These are phyloP conservation scores for Thunnus albacares DNA, from an alignment of 2,797 vertebrate species.

Conservation along the genomic window DNA sequence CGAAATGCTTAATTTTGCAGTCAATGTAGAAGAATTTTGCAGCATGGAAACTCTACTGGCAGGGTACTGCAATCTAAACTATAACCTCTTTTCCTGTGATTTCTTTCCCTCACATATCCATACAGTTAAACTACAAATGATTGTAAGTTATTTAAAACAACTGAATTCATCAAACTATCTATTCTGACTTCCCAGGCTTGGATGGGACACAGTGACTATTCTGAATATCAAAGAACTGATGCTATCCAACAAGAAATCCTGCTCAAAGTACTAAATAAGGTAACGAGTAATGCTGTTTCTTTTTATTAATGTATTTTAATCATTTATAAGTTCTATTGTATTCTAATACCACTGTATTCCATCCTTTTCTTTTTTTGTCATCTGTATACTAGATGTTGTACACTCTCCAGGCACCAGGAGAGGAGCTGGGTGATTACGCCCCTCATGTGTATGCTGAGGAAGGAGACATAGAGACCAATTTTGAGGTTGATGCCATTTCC, in stretches of 20 bases:
- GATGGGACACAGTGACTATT: not conserved
- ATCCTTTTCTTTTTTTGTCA: not conserved
- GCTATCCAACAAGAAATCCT: not conserved
- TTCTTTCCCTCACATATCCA: not conserved
- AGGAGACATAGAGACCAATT: slow-evolving; percentile 23
- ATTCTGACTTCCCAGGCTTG: slow-evolving; percentile 14
- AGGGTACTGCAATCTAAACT: slow-evolving; percentile 13
- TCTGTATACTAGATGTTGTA: slow-evolving; percentile 50
- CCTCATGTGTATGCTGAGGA: slow-evolving; percentile 74
- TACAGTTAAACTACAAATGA: not conserved
- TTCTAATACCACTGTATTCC: not conserved
- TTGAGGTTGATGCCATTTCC: slow-evolving; percentile 70
- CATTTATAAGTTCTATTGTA: not conserved
- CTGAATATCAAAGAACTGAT: not conserved
- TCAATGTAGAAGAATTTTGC: too few relatives aligned
- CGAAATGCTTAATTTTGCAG: slow-evolving; percentile 24
- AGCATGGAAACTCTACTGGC: not conserved
- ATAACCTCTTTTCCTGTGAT: not conserved
- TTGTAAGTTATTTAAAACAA: not conserved
- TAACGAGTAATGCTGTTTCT: slow-evolving; percentile 1
- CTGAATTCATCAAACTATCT: not conserved
- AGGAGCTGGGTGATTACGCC: slow-evolving; percentile 64
- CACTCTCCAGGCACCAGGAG: slow-evolving; percentile 18
- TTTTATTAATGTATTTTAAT: not conserved
- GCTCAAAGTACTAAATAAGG: slow-evolving; percentile 24